Percentiles rank a stretch among this genome's conserved stretches.
phyloP scores from a whole-genome alignment of 30 jellyfish, hydroid and myxozoan species.

The Clytia hemisphaerica region DNA sequence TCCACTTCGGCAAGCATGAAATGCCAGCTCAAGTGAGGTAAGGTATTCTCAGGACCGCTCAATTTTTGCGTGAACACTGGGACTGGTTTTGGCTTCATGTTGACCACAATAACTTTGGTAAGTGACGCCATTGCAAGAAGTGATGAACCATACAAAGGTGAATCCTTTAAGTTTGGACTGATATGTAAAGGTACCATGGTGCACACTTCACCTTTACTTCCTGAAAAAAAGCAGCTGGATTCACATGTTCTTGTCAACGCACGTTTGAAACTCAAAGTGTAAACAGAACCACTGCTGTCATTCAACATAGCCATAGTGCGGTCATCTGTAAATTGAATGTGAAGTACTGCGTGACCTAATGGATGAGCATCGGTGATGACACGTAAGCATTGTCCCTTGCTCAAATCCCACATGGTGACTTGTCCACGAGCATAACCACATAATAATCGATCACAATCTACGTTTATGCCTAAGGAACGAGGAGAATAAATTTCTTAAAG shows the following conservation, averaged over 20 bases:
- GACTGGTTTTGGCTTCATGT: conserved; percentile 83
- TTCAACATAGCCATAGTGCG: conserved; percentile 87
- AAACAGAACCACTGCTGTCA: conserved; percentile 99
- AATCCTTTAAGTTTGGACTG: conserved; percentile 69
- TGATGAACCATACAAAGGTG: conserved; percentile 70
- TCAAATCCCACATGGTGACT: conserved; percentile 97
- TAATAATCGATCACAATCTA: conserved; percentile 76
- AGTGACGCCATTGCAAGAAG: conserved; percentile 96
- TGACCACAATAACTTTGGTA: conserved; percentile 77
- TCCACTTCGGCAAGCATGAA: conserved; percentile 71
- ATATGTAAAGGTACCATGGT: conserved; percentile 94
- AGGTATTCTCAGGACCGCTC: conserved; percentile 62
- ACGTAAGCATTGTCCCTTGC: conserved; percentile 83
- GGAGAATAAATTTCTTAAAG: too few species aligned
- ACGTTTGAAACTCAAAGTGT: conserved; percentile 79
- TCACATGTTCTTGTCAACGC: conserved; percentile 89
- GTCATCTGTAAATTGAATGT: conserved; percentile 97
- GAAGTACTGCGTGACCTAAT: conserved; percentile 90
- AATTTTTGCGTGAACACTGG: conserved; percentile 73
- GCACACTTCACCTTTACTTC: conserved; percentile 99
- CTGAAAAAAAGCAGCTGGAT: conserved; percentile 91
- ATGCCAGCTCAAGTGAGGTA: conserved; percentile 90
- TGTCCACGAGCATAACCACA: conserved; percentile 98
- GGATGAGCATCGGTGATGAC: conserved; percentile 98
- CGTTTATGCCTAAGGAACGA: conserved; percentile 64